Base-by-base conservation (phyloP, 1,140 invertebrate genomes). In the Drosophila sturtevanti region DNA sequence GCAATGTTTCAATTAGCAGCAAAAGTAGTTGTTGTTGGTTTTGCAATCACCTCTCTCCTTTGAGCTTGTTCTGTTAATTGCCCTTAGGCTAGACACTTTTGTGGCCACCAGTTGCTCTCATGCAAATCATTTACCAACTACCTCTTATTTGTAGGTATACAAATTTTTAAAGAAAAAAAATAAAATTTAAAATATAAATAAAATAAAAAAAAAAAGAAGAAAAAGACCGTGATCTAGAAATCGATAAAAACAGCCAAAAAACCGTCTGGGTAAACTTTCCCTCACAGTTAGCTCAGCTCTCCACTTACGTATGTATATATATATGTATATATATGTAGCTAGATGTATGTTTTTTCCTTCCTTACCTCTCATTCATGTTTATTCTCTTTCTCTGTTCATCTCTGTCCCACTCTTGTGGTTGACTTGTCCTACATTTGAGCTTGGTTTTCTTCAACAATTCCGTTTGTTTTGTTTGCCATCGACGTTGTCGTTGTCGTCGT, bases 161-260 rank as follows among this genome's bases (percentile, higher is more conserved):
- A 60, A 71, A 71, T 61, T 64, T 82, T 79, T 70, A 58, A 81
- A 48, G 9, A 10, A 21, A 48, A 48, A 48, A 11, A 21, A 21
- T 11, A 48, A 41, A n/a, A n/a, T n/a, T n/a, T n/a, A n/a, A n/a
- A n/a, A 16, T 1, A 41, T 12, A 38, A 44, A 16, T 10, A 48
- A 21, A 11, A 10, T 21, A 44, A 10, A 48, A 48, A 21, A 48
- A 48, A 16, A 18, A 16, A 48, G 21, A 16, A 18, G 7, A 16
- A 48, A 10, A 21, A 16, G 11, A 81, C 62, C 52, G 76, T 67
- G 76, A 79, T 82, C 79, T 87, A 73, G 76, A 81, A 87, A 81
- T 79, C 82, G 78, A 87, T 81, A 87, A 73, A 73, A 54, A 27
- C 56, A 67, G 68, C 63, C 59, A 62, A 60, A 60, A 70, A 67